phyloP scores from a whole-genome alignment of 2,797 vertebrate species.

The Hypotaenidia philippensis region DNA sequence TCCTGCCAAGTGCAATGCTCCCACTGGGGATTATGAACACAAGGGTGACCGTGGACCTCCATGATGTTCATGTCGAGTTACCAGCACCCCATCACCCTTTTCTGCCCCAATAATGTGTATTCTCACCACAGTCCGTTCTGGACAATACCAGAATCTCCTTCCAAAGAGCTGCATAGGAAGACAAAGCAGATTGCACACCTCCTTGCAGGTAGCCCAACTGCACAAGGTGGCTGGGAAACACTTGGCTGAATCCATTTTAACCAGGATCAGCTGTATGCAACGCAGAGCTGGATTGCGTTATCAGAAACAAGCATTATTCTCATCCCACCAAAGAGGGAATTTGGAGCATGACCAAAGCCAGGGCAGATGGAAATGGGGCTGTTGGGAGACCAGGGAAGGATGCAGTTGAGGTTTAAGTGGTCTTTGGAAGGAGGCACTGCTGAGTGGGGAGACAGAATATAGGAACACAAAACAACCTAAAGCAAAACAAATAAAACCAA shows the following conservation, averaged over 20 bases:
- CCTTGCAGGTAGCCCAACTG: neutral
- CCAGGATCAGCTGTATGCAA: neutral
- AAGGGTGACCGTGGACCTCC: neutral
- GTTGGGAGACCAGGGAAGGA: neutral
- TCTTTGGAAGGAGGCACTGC: neutral
- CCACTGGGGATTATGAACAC: neutral
- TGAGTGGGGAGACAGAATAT: neutral
- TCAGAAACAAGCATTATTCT: neutral
- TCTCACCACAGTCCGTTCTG: neutral
- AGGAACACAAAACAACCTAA: neutral
- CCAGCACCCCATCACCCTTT: neutral
- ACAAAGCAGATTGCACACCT: neutral
- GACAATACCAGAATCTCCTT: neutral
- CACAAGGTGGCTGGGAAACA: neutral
- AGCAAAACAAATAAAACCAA: neutral
- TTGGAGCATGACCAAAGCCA: neutral
- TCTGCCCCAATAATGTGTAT: neutral
- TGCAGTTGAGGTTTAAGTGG: neutral
- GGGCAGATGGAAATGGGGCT: fast-evolving
- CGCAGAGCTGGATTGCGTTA: neutral
- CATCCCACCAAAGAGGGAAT: neutral
- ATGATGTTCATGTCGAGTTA: fast-evolving
- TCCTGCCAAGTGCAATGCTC: neutral
- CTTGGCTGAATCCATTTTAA: neutral
- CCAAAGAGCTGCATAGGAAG: neutral